These are phyloP conservation scores for Dyspetes luteomarginatus DNA, from an alignment of 2,888 invertebrate genomes.

Conservation along the genomic window DNA sequence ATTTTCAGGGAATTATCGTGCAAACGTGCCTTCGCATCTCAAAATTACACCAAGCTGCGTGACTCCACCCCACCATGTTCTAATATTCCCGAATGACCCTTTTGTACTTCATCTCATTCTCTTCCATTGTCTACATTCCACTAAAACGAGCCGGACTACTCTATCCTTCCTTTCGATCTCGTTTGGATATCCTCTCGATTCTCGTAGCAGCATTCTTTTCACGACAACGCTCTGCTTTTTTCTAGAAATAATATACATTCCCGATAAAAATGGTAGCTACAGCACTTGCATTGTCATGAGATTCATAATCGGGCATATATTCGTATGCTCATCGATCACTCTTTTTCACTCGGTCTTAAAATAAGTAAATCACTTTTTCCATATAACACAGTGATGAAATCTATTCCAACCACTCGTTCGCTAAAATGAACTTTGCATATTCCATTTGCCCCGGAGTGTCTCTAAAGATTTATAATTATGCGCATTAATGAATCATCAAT, in stretches of 20 bases:
- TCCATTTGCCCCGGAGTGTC: conserved; percentile 7
- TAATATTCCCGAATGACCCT: not conserved
- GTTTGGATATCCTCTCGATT: not conserved
- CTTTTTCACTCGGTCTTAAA: not conserved
- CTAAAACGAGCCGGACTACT: conserved; percentile 9
- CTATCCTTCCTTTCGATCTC: not conserved
- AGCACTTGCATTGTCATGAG: not conserved
- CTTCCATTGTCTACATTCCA: not conserved
- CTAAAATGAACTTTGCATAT: conserved; percentile 4
- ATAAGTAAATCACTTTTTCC: conserved; percentile 7
- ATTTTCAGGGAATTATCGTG: conserved; percentile 78
- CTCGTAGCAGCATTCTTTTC: not conserved
- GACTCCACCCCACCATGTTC: not conserved
- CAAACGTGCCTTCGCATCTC: conserved; percentile 73
- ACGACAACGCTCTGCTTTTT: not conserved
- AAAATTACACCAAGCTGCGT: conserved; percentile 52
- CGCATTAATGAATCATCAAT: conserved; percentile 18
- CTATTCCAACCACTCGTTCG: not conserved
- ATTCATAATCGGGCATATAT: not conserved
- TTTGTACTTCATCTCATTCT: not conserved
- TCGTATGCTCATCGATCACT: conserved; percentile 2
- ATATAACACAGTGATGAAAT: not conserved
- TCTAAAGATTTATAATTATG: not conserved
- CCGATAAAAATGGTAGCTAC: not conserved
- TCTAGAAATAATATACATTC: not conserved